phyloP scores from a whole-genome alignment of 2,113 vertebrate genomes.

The Gallinago media region DNA sequence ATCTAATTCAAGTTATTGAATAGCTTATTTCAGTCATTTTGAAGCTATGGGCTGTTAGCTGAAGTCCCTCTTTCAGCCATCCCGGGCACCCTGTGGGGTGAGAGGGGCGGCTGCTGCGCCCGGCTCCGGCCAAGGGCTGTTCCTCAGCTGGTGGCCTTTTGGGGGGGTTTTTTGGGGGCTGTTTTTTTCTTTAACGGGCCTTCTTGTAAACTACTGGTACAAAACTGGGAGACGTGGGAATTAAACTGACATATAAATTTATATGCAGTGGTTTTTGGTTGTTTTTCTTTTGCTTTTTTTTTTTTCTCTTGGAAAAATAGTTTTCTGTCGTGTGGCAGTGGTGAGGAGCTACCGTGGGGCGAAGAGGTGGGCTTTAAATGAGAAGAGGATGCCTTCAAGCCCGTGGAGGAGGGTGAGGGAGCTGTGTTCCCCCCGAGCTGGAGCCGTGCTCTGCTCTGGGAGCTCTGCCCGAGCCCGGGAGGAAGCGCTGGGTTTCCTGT shows the following conservation, averaged over 20 bases:
- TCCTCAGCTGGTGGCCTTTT: not conserved
- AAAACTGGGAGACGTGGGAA: rapidly evolving
- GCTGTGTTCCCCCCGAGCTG: not conserved
- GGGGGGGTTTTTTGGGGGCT: not conserved
- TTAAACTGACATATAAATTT: not conserved
- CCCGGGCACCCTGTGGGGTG: not conserved
- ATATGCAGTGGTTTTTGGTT: no score
- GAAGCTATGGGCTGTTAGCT: not conserved
- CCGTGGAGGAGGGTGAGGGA: rapidly evolving
- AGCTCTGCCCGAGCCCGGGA: constrained; percentile 28
- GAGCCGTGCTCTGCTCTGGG: not conserved
- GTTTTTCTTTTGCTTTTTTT: no score
- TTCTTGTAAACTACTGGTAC: not conserved
- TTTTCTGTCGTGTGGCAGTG: not conserved
- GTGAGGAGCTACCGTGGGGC: not conserved
- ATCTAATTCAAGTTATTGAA: not conserved
- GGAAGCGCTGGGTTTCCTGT: constrained; percentile 67
- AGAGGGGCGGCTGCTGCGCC: not conserved
- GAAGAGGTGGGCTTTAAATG: not conserved
- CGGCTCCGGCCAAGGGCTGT: not conserved
- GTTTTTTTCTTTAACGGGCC: not conserved
- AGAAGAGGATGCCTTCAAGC: not conserved
- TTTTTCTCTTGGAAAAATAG: not conserved
- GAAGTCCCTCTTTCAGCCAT: not conserved
- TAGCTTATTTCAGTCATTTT: not conserved